Evolutionary conservation across 2,113 vertebrate genomes (phyloP), one percentile per base, ranked within the genome.

Genomic region (Rattus rattus): DNA sequence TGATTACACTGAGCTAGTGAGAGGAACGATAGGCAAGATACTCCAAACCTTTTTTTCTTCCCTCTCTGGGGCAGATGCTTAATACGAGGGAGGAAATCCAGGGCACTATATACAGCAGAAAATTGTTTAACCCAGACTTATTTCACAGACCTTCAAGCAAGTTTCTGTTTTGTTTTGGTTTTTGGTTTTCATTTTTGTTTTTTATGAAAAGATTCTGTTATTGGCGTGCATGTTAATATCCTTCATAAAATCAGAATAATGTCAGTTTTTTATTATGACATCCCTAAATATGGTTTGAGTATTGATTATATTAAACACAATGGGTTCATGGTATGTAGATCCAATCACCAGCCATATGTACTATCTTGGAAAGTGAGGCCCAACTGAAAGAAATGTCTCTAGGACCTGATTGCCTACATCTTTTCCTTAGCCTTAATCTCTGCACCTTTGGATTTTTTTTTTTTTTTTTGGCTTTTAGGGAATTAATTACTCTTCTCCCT

Each of bases 201-300:
- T 54, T 54, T 8, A 73, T 75, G 13, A 63, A 43, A 54, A 88
- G 4, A 39, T 94, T 88, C 47, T 63, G 3, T 91, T 67, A 1
- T 33, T 65, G 26, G 10, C 73, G 16, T 47, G 19, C 36, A 26
- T 30, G 85, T 91, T 93, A 36, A 20, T 49, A 24, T 63, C n/a
- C 73, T 80, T 79, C 47, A 96, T 54, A 19, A 86, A 91, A 67
- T 61, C 76, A 88, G 81, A 84, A 84, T 87, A 90, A 88, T 77
- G 39, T 54, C 17, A 65, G 7, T 67, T 80, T 65, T 89, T 94
- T 87, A 7, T 33, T 79, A 26, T 28, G 69, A 67, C 13, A 89
- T 17, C 0, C 0, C 67, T 30, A 43, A 59, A 13, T 47, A 61
- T 47, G 3, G 39, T 22, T 61, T 76, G 17, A 63, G 47, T 76